Conservation (phyloP, 2,888 invertebrate species). For the Dendrolimus houi region DNA sequence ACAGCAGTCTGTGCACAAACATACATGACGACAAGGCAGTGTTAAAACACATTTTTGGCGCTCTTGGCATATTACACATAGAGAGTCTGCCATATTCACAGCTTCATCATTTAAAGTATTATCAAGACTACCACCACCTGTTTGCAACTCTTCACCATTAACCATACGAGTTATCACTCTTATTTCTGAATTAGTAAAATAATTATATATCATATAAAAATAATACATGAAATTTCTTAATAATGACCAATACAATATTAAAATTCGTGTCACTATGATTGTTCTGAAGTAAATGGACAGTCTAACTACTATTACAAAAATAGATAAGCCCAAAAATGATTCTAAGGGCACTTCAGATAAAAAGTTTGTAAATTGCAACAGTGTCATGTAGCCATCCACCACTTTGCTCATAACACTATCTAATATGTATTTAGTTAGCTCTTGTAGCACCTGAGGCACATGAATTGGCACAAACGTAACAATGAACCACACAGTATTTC, state of each 20-base stretch:
- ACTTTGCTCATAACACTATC: slow-evolving; percentile 23
- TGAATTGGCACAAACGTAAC: slow-evolving; percentile 60
- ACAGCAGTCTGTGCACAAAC: slow-evolving; percentile 71
- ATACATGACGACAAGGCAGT: slow-evolving; percentile 74
- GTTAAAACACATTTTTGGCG: slow-evolving; percentile 72
- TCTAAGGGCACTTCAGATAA: slow-evolving; percentile 66
- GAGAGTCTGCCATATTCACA: slow-evolving; percentile 42
- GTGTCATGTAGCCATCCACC: slow-evolving; percentile 44
- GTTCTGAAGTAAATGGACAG: slow-evolving; percentile 49
- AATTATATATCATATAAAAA: slow-evolving; percentile 53
- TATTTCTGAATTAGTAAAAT: slow-evolving; percentile 55
- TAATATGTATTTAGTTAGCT: slow-evolving; percentile 26
- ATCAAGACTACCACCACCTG: slow-evolving; percentile 24
- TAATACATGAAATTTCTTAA: slow-evolving; percentile 49
- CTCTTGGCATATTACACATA: slow-evolving; percentile 76
- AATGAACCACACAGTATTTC: slow-evolving; percentile 55
- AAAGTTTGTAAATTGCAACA: slow-evolving; percentile 57
- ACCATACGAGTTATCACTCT: slow-evolving; percentile 49
- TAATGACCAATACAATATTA: slow-evolving; percentile 44
- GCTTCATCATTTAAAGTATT: slow-evolving; percentile 33
- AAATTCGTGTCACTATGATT: slow-evolving; percentile 30
- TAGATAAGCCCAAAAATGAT: slow-evolving; percentile 57
- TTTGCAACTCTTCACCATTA: slow-evolving; percentile 33
- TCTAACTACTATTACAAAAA: slow-evolving; percentile 49
- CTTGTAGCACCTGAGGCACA: slow-evolving; percentile 43